Base-by-base conservation (phyloP, 2,888 invertebrate species). In the Gymnocheta viridis region DNA sequence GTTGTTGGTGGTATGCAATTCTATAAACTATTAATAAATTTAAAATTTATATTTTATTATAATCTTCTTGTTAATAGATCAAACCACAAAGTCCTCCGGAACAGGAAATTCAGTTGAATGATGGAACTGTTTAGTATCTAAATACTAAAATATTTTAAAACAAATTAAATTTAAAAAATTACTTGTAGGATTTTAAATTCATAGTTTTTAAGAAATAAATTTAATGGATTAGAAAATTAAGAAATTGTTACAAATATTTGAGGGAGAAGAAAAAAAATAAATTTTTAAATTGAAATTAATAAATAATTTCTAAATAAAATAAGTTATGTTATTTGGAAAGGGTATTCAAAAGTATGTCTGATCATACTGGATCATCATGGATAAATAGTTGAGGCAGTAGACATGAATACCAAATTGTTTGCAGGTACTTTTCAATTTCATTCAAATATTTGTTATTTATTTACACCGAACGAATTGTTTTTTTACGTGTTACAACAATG, bases 41-140 rank as follows among this genome's bases (percentile, higher is more conserved):
- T 35, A 62, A 38, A 62, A 4, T 54, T 44, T n/a, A n/a, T n/a
- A 67, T 67, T 60, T 56, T 4, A 24, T 66, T 29, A 66, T 32
- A 67, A 69, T 76, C 27, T 66, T 69, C 3, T 27, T 51, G 41
- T 24, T 67, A 76, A 64, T 79, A 86, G 86, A 81, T 86, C 54
- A 67, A 78, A 38, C 72, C 78, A 32, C 56, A 83, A 60, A 49
- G 41, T 27, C 49, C 85, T 1, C 41, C 85, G 41, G 86, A 85
- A 27, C 67, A 81, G 47, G 85, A 86, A 83, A 47, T 86, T 60
- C 78, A 84, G 70, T 62, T 54, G 22, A 60, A 72, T 14, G 78
- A 70, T 32, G 85, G 44, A 44, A 69, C 49, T 35, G 85, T 82
- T 49, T 82, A 82, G 56, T 1, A 22, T 38, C 4, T 19, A 10